Base-by-base conservation (phyloP, 2,113 vertebrate species). In the Psittacula cyanocephala region DNA sequence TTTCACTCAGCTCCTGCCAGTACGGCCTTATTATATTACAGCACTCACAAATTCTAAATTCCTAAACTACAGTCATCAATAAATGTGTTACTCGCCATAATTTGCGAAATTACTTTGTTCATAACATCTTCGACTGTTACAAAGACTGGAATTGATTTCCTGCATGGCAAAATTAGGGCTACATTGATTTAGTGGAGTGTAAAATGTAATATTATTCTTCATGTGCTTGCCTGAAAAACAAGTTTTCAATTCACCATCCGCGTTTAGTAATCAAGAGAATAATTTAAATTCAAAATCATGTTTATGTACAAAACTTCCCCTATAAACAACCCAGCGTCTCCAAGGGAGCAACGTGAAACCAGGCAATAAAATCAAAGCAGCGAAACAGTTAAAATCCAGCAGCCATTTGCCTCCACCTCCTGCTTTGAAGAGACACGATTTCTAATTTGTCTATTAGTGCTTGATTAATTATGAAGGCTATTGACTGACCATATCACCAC, bases 61-160 rank as follows among this genome's bases (percentile, higher is more conserved):
- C 96, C 97, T 97, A 96, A 97, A 97, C 97, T 97, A 95, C 96
- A 96, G 96, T 97, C 98, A 98, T 98, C 98, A 98, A 98, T 98
- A 98, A 98, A 98, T 93, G 97, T 95, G 97, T 98, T 98, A 97
- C 97, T 97, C 94, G 97, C 97, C 96, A 96, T 98, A 98, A 98
- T 98, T 98, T 98, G 97, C 95, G 89, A 98, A 98, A 98, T 98
- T 97, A 98, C 98, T 98, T 98, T 98, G 97, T 98, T 98, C 98
- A 97, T 98, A 98, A 98, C 97, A 97, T 98, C 98, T 98, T 98
- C 90, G 84, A 97, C 97, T 96, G 96, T 97, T 98, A 97, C 96
- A 98, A 98, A 98, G 97, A 97, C 97, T 83, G 92, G 97, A 97
- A 98, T 98, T 97, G 97, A 98, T 98, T 98, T 98, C 98, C 97